Conservation (phyloP, 2,888 invertebrate genomes). For the Adelognathus sp. region DNA sequence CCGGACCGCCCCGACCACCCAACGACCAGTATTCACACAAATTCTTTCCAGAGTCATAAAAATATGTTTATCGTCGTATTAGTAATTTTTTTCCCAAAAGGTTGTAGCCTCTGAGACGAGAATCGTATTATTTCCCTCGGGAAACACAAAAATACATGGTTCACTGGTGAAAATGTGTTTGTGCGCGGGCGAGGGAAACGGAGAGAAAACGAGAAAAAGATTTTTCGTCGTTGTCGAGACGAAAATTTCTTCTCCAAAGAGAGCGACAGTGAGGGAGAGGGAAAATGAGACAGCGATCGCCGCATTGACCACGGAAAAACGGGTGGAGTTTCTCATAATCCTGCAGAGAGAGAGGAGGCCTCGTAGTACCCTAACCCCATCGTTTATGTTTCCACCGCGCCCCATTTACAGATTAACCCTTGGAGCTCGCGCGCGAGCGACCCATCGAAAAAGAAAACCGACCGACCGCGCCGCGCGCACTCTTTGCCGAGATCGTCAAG, state of each 20-base stretch:
- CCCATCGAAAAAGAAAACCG: slow-evolving; percentile 1
- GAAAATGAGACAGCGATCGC: neutral
- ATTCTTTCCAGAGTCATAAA: slow-evolving; percentile 5
- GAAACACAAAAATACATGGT: slow-evolving; percentile 26
- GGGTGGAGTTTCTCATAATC: slow-evolving; percentile 54
- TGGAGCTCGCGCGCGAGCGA: slow-evolving; percentile 16
- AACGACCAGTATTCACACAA: neutral
- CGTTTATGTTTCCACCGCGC: slow-evolving; percentile 65
- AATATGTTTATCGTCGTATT: slow-evolving; percentile 42
- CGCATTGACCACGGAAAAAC: slow-evolving; percentile 11
- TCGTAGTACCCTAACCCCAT: slow-evolving; percentile 59
- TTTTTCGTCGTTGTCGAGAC: slow-evolving; percentile 29
- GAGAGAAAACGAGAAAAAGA: neutral
- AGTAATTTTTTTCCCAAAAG: neutral
- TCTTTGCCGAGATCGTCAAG: slow-evolving; percentile 44
- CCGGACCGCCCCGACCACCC: neutral
- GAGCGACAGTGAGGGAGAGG: neutral
- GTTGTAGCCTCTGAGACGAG: neutral
- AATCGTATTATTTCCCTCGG: slow-evolving; percentile 31
- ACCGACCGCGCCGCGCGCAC: slow-evolving; percentile 41
- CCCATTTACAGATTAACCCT: slow-evolving; percentile 70
- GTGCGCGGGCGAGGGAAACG: neutral
- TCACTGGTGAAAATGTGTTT: neutral
- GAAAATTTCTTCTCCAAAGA: slow-evolving; percentile 31
- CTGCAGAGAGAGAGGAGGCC: slow-evolving; percentile 28